Evolutionary conservation across 2,113 vertebrate species (phyloP), one percentile per base, ranked within the genome.

Genomic region (Carassius auratus): DNA sequence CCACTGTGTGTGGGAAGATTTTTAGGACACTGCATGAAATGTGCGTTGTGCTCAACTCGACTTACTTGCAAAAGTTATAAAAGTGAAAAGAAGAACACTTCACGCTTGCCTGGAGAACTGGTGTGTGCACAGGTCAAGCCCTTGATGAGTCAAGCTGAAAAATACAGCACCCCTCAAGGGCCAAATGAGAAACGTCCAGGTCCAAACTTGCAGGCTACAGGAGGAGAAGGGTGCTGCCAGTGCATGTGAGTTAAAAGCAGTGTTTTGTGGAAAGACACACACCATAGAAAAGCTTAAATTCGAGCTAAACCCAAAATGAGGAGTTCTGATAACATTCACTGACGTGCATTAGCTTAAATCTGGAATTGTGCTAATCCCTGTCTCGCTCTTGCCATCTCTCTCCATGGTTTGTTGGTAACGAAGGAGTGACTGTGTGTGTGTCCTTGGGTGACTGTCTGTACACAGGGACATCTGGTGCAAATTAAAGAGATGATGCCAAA

Each of bases 321-420:
- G 87, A 23, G 88, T 86, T 90, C 87, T 89, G 90, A 90, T 90
- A 89, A 91, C 91, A 89, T 90, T 89, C 86, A 85, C 83, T 90
- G 91, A 92, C 88, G 81, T 90, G 89, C 86, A 82, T 90, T 84
- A 91, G 88, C 89, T 93, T 93, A 93, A 92, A 93, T 93, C 89
- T 92, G 92, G 90, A 91, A 90, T 86, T 86, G 81, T 33, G 87
- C 90, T 93, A 93, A 93, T 94, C 91, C 89, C 90, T 83, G 69
- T 21, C 81, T 89, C 85, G 83, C 83, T 89, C 88, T 81, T n/a
- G 88, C 84, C 85, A 89, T 83, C 38, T 81, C 86, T 92, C 89
- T 81, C 89, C 86, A 88, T 91, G 87, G 85, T 45, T 14, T 85
- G 90, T 91, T 90, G 93, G 92, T 93, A 91, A 91, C 91, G 91